Evolutionary conservation across 2,888 invertebrate species (phyloP).

Genomic region (Amblyteles armatorius): DNA sequence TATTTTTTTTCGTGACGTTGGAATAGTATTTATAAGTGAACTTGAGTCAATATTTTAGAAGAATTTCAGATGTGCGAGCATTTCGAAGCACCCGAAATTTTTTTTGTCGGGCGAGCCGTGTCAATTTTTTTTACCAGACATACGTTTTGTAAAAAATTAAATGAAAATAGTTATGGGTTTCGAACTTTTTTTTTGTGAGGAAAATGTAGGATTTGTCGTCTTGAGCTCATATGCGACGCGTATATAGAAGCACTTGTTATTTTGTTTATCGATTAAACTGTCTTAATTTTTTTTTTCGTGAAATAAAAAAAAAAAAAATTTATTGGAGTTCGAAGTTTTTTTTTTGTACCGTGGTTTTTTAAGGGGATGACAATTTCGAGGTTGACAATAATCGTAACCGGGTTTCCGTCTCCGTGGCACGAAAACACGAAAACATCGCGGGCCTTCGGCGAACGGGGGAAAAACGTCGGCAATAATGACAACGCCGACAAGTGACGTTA

Average conservation of each 20-base stretch:
- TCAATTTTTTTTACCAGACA: not conserved
- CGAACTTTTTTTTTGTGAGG: not conserved
- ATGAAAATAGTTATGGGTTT: not conserved
- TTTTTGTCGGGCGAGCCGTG: not conserved
- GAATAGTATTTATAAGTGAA: not conserved
- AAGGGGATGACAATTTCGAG: too few species aligned
- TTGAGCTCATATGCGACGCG: not conserved
- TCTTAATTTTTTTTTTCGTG: not conserved
- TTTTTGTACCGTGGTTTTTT: not conserved
- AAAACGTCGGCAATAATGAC: slow-evolving; percentile 17
- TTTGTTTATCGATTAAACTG: not conserved
- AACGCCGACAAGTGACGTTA: slow-evolving; percentile 21
- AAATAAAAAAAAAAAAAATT: not conserved
- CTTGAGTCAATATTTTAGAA: not conserved
- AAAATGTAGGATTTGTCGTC: too few species aligned
- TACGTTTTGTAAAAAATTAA: not conserved
- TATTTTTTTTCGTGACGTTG: not conserved
- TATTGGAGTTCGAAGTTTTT: not conserved
- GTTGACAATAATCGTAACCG: slow-evolving; percentile 27
- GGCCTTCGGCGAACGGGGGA: too few species aligned
- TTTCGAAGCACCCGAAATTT: not conserved
- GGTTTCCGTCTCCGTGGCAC: not conserved
- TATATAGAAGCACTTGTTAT: not conserved
- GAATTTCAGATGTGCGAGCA: not conserved
- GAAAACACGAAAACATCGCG: slow-evolving; percentile 6